Conservation (phyloP, 1,140 invertebrate genomes). For the Helicorthomorpha holstii region DNA sequence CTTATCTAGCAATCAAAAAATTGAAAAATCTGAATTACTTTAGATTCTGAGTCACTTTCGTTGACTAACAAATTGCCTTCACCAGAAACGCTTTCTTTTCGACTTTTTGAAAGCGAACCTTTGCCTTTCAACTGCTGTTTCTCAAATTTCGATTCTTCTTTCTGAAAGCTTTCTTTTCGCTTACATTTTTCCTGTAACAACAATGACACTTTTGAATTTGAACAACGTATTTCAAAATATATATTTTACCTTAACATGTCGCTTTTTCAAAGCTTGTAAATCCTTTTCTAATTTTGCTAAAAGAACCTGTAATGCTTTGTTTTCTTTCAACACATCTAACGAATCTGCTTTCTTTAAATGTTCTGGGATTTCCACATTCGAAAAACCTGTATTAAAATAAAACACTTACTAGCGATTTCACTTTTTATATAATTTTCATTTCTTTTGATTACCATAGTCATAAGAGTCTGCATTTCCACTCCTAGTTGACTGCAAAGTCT, state of each 20-base stretch:
- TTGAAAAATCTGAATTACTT: too few relatives aligned
- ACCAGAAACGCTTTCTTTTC: not conserved
- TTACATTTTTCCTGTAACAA: not conserved
- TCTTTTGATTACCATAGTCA: not conserved
- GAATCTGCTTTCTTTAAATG: conserved; percentile 39
- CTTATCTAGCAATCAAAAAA: too few relatives aligned
- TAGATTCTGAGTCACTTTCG: too few relatives aligned
- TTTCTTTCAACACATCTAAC: conserved; percentile 57
- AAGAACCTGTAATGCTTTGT: conserved; percentile 65
- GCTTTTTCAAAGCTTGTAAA: conserved; percentile 60
- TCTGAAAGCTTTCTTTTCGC: conserved; percentile 20
- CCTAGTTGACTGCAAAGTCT: not conserved
- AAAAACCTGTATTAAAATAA: not conserved
- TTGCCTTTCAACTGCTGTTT: conserved; percentile 8
- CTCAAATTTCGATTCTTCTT: conserved; percentile 34
- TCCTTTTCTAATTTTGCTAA: conserved; percentile 70
- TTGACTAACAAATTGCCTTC: too few relatives aligned
- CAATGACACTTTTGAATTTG: conserved; percentile 33
- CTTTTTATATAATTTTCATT: not conserved
- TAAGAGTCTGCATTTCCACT: not conserved
- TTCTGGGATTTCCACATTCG: conserved; percentile 1
- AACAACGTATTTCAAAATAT: conserved; percentile 3
- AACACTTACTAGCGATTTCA: not conserved
- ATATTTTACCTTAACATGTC: conserved; percentile 54
- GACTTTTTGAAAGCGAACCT: not conserved